Evolutionary conservation across 2,797 vertebrate genomes (phyloP).

Genomic region (Poeciliopsis paucimaculata): DNA sequence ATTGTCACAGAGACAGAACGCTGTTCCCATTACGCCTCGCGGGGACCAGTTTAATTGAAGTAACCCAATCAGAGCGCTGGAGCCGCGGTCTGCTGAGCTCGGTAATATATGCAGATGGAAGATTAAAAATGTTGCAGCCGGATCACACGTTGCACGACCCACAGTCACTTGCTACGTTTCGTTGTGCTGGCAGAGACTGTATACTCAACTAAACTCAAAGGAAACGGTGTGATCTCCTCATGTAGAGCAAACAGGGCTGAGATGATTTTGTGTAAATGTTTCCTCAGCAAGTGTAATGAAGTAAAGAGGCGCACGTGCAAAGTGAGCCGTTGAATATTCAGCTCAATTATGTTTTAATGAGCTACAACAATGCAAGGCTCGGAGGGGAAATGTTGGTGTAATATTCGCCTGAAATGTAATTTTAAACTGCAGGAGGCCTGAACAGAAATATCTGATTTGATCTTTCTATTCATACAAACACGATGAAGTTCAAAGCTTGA

Average conservation of each 20-base stretch:
- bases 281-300: conserved; percentile 53
- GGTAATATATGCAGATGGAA: conserved; percentile 64
- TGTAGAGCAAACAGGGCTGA: conserved; percentile 44
- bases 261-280: conserved; percentile 57
- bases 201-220: too few species aligned
- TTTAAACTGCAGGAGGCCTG: conserved; percentile 31
- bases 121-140: conserved; percentile 66
- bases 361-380: conserved; percentile 61
- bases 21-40: conserved; percentile 62
- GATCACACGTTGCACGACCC: conserved; percentile 53
- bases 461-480: conserved; percentile 19
- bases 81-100: conserved; percentile 48
- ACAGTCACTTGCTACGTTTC: conserved; percentile 31
- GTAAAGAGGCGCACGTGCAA: conserved; percentile 43
- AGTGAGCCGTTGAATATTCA: conserved; percentile 65
- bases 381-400: conserved; percentile 55
- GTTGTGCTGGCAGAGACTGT: conserved; percentile 42
- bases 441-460: conserved; percentile 16
- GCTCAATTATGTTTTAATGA: conserved; percentile 73
- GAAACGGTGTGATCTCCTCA: conserved; percentile 30
- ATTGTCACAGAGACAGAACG: conserved; percentile 46
- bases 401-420: conserved; percentile 56
- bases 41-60: conserved; percentile 60
- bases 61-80: conserved; percentile 67
- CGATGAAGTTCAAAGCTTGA: conserved; percentile 1